phyloP scores from a whole-genome alignment of 2,113 vertebrate genomes.

The Lycocorax pyrrhopterus region DNA sequence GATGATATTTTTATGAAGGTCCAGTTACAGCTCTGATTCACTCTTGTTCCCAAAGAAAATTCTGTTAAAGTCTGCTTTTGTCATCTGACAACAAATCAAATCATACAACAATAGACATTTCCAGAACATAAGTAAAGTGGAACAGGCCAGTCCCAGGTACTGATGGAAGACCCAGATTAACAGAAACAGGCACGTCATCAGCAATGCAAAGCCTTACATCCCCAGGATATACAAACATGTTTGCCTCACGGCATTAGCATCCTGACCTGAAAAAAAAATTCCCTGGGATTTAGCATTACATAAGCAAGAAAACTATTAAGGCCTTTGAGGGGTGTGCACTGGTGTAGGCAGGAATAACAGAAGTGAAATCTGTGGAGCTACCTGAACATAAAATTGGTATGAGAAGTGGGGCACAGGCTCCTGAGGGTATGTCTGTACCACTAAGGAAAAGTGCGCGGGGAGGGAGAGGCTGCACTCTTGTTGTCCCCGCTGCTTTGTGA shows the following conservation, averaged over 20 bases:
- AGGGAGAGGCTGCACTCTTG: not conserved
- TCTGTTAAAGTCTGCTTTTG: not conserved
- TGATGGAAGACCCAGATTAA: not conserved
- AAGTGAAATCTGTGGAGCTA: not conserved
- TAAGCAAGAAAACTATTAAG: not conserved
- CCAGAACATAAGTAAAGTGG: not conserved
- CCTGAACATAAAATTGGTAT: not conserved
- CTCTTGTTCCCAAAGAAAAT: not conserved
- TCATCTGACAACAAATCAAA: not conserved
- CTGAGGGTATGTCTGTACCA: not conserved
- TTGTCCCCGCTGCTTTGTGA: not conserved
- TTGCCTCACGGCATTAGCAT: not conserved
- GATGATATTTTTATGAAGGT: not conserved
- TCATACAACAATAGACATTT: not conserved
- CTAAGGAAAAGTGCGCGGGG: rapidly evolving
- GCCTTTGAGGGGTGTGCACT: not conserved
- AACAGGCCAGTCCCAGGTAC: not conserved
- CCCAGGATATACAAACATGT: not conserved
- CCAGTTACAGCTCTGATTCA: not conserved
- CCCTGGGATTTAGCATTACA: not conserved
- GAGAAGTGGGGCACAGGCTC: not conserved
- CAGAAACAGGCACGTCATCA: not conserved
- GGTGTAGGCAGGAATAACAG: not conserved
- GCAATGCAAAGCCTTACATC: not conserved
- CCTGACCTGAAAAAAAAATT: not conserved